Conservation (phyloP, 2,113 vertebrate genomes). For the Panthera uncia region DNA sequence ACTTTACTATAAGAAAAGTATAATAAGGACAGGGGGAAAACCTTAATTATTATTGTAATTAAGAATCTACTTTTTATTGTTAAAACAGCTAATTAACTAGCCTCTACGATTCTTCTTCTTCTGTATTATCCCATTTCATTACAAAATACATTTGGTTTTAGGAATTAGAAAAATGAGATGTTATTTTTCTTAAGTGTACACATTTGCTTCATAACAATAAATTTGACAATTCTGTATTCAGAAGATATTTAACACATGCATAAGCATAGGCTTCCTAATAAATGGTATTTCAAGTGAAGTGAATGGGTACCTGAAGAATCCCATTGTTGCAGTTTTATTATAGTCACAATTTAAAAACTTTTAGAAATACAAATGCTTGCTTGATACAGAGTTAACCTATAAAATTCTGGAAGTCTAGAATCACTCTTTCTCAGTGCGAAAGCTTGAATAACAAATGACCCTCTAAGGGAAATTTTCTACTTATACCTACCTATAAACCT, state of each 20-base stretch:
- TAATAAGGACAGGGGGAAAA: background rate
- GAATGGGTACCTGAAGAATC: background rate
- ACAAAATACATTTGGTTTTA: constrained; percentile 20
- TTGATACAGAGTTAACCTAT: constrained; percentile 1
- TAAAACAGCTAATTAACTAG: background rate
- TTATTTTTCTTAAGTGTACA: constrained; percentile 12
- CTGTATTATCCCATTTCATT: background rate
- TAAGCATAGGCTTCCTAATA: background rate
- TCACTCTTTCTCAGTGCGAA: constrained; percentile 13
- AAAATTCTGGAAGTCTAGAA: constrained; percentile 15
- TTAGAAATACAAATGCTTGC: constrained; percentile 20
- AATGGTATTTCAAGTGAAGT: background rate
- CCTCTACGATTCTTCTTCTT: background rate
- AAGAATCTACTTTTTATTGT: background rate
- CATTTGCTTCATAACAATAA: constrained; percentile 12
- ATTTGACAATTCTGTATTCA: background rate
- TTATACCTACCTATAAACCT: background rate
- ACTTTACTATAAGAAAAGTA: constrained; percentile 7
- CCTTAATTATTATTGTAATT: constrained; percentile 10
- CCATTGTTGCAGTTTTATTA: constrained; percentile 13
- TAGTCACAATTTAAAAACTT: constrained; percentile 35
- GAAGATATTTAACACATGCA: background rate
- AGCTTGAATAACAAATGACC: constrained; percentile 9
- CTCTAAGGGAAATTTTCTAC: background rate
- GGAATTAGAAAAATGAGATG: constrained; percentile 21